Evolutionary conservation across 1,140 invertebrate genomes (phyloP).

Genomic region (Maconellicoccus hirsutus): DNA sequence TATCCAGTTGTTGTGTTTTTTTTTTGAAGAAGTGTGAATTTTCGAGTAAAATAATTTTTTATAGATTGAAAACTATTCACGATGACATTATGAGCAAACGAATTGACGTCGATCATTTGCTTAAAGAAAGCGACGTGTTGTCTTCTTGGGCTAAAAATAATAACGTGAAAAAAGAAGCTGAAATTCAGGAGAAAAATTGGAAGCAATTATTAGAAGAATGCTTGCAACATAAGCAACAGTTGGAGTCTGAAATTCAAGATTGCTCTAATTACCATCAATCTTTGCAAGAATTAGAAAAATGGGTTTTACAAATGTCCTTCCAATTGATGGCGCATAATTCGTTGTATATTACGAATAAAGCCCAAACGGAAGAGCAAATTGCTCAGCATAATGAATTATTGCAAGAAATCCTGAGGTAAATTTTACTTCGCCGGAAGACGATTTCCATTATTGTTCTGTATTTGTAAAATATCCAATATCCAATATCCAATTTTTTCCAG

Average conservation of each 20-base stretch:
- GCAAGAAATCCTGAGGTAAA: conserved; percentile 58
- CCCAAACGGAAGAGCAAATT: conserved; percentile 82
- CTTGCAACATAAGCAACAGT: conserved; percentile 42
- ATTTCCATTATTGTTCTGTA: neutral
- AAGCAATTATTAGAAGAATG: conserved; percentile 48
- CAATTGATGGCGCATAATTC: conserved; percentile 93
- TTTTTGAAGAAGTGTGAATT: too few species aligned
- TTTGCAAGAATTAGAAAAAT: conserved; percentile 89
- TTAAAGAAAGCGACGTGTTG: conserved; percentile 57
- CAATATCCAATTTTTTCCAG: conserved; percentile 37
- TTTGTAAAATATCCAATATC: neutral
- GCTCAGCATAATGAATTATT: conserved; percentile 70
- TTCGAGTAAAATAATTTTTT: conserved; percentile 13
- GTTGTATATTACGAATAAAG: conserved; percentile 77
- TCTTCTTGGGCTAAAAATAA: conserved; percentile 54
- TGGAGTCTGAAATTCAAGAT: conserved; percentile 69
- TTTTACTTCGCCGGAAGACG: too few species aligned
- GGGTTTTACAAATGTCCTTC: conserved; percentile 88
- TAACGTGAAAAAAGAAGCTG: conserved; percentile 47
- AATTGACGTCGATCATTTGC: conserved; percentile 55
- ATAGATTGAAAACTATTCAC: conserved; percentile 48
- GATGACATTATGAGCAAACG: conserved; percentile 61
- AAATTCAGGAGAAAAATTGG: conserved; percentile 51
- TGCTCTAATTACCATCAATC: conserved; percentile 77
- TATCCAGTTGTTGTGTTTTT: neutral